These are phyloP conservation scores for Equus quagga DNA, from an alignment of 2,113 vertebrate species.

Conservation along the genomic window DNA sequence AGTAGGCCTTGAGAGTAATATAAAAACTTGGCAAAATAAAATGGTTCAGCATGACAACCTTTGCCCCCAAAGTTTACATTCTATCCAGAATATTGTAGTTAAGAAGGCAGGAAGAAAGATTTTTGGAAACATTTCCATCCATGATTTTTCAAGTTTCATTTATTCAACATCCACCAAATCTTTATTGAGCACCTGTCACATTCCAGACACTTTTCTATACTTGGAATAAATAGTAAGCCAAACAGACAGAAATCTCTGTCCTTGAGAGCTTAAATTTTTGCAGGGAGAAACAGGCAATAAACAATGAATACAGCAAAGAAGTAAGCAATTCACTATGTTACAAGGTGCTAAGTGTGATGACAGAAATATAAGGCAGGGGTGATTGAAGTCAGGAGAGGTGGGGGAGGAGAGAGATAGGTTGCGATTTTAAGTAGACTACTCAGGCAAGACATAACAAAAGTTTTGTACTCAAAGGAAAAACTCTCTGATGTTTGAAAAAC, in stretches of 20 bases:
- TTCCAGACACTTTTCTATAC: background rate
- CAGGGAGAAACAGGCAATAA: background rate
- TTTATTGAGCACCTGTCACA: background rate
- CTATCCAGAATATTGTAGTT: background rate
- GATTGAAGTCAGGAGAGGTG: background rate
- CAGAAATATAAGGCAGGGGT: background rate
- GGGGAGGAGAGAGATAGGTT: background rate
- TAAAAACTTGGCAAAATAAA: background rate
- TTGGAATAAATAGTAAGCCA: background rate
- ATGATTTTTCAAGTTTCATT: background rate
- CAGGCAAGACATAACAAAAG: background rate
- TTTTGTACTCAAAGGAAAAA: slow-evolving; percentile 9
- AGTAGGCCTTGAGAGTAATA: background rate
- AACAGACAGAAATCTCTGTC: background rate
- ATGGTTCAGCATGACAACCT: background rate
- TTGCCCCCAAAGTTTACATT: background rate
- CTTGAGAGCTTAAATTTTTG: background rate
- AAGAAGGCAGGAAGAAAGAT: background rate
- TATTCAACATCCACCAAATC: background rate
- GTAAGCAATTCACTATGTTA: background rate
- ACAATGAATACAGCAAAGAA: background rate
- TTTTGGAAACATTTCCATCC: background rate
- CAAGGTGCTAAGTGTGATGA: background rate
- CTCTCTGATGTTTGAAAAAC: background rate
- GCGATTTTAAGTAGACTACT: background rate